Base-by-base conservation (phyloP, 2,888 invertebrate species). In the Aplocera efformata region DNA sequence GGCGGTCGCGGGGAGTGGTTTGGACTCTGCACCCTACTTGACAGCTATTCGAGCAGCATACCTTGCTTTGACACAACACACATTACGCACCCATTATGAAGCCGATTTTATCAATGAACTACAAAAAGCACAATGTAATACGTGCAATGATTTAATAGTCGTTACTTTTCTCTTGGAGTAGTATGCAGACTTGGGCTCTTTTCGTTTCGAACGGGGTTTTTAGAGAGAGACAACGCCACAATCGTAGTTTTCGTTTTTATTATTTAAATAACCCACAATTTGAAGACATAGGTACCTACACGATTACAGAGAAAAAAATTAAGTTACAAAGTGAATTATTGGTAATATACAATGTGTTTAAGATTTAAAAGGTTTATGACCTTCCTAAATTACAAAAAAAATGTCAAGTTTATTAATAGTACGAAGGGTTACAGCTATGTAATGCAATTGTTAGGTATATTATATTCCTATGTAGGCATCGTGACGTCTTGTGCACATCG, bases 1-100 rank as follows among this genome's bases (percentile, higher is more conserved):
- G 48, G 31, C 23, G 32, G 48, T 48, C 55, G 62, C 66, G 66
- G 64, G 65, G 63, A 61, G 59, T 51, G 54, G 53, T 13, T 39
- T 48, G 55, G 60, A 56, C 60, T 58, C 58, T 52, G 62, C 51
- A 63, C 62, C 41, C 32, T 42, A 39, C 29, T 37, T 28, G 28
- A 40, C 41, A 29, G 38, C 24, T 25, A 8, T 17, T 21, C 23
- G 32, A 23, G 44, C 20, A 32, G 37, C 49, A 46, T 23, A 33
- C 21, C 26, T 41, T 8, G 6, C 37, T 24, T 50, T 28, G 32
- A 29, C 35, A 44, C 22, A 33, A 0, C 6, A 42, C 66, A 46
- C 75, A 79, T 72, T 65, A 53, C 73, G 54, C 42, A 28, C 43
- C 27, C 32, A 10, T 8, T 10, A 10, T 1, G 7, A 10, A 7